These are phyloP conservation scores for Sandelia bainsii DNA, from an alignment of 2,797 vertebrate species.

Conservation along the genomic window DNA sequence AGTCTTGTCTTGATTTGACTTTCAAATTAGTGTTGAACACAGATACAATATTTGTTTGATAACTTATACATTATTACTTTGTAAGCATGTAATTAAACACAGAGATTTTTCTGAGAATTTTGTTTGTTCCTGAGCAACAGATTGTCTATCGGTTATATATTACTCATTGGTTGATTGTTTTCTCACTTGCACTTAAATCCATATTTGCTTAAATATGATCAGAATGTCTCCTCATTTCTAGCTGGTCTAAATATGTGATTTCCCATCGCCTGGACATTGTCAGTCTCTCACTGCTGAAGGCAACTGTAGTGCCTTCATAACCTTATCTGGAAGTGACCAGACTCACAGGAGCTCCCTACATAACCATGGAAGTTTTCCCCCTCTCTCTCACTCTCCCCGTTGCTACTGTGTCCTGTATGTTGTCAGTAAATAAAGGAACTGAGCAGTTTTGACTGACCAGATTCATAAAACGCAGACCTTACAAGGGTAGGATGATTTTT, in stretches of 20 bases:
- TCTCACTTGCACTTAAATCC: background rate
- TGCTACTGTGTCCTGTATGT: conserved; percentile 66
- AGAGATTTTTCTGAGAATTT: background rate
- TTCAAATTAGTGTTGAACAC: background rate
- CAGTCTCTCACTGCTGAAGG: conserved; percentile 59
- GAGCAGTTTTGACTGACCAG: conserved; percentile 49
- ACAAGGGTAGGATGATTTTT: conserved; percentile 50
- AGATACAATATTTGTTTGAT: background rate
- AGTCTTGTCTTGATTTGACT: conserved; percentile 18
- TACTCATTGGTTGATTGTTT: background rate
- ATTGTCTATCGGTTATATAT: conserved; percentile 1
- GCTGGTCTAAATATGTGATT: conserved; percentile 54
- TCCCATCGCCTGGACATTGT: conserved; percentile 68
- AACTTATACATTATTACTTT: background rate
- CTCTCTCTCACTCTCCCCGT: conserved; percentile 45
- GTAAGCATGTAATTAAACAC: background rate
- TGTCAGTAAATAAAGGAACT: conserved; percentile 77
- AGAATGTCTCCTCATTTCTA: conserved; percentile 35
- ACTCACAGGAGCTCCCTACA: conserved; percentile 65
- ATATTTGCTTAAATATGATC: conserved; percentile 39
- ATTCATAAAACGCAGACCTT: conserved; percentile 50
- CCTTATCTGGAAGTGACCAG: conserved; percentile 82
- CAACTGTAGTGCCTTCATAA: conserved; percentile 63
- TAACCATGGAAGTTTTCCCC: conserved; percentile 39
- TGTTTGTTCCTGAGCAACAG: background rate